Percentiles rank a stretch among this genome's conserved stretches.
These are phyloP conservation scores for Gobionotothen gibberifrons DNA, from an alignment of 2,797 vertebrate genomes.

Conservation along the genomic window DNA sequence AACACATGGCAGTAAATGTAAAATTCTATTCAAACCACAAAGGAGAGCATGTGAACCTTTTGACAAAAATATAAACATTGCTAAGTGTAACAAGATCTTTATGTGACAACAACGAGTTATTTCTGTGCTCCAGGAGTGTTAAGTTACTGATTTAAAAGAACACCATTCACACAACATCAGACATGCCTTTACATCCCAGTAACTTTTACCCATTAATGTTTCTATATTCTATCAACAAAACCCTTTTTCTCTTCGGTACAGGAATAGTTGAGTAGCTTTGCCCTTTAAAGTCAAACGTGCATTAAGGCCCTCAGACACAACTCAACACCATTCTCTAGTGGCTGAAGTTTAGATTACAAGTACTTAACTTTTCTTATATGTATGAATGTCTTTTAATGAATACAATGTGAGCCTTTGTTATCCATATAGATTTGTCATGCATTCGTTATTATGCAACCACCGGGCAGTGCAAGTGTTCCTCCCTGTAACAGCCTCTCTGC, in stretches of 20 bases:
- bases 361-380: not conserved
- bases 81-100: not conserved
- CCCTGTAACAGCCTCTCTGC: not conserved
- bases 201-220: not conserved
- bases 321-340: constrained; percentile 63
- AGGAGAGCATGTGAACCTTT: not conserved
- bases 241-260: not conserved
- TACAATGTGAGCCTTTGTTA: not conserved
- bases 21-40: not conserved
- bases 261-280: not conserved
- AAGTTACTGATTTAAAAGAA: not conserved
- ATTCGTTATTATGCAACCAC: not conserved
- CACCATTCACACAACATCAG: not conserved
- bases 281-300: not conserved
- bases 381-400: not conserved
- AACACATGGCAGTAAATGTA: not conserved
- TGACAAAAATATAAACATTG: not conserved
- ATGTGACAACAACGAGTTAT: not conserved
- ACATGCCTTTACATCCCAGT: not conserved
- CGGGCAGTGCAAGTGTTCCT: not conserved
- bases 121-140: not conserved
- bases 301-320: constrained; percentile 2
- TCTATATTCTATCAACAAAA: not conserved
- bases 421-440: not conserved
- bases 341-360: constrained; percentile 15